Evolutionary conservation across 2,797 vertebrate genomes (phyloP), one percentile per base, ranked within the genome.

Genomic region (Hipposideros larvatus): DNA sequence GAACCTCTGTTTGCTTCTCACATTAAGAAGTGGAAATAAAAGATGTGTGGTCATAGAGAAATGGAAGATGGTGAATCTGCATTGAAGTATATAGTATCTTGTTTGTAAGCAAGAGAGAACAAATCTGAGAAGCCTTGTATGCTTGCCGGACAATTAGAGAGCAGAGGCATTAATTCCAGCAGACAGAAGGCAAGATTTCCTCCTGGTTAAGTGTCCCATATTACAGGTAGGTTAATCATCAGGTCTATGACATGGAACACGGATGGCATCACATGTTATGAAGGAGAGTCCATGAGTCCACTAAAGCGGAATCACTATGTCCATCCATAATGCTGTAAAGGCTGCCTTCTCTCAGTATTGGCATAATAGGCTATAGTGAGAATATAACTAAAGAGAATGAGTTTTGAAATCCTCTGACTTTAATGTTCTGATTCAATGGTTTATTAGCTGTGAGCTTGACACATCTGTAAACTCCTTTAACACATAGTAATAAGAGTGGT

Each of bases 11-110:
- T 68, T 79, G 74, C 14, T 37, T 80, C 46, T 73, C 22, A 63
- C 11, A 75, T 66, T 71, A 77, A 51, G 37, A 93, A 43, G 63
- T 0, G 78, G 46, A 95, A 92, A 84, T 75, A 91, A 37, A 92
- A 92, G 78, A 86, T 26, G 0, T 24, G 2, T 73, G 15, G 18
- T 65, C 41, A 87, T 2, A n/a, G 59, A 63, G 26, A 84, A 95
- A 87, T 41, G 24, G 10, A 89, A 63, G 68, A 43, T 41, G 11
- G n/a, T 5, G 89, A 55, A 87, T 9, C 1, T 16, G 1, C 55
- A 34, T n/a, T 87, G 78, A 87, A 77, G 9, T 34, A 68, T n/a
- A n/a, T 61, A 31, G 41, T 73, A 41, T 11, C 18, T 85, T 93
- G 4, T 92, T 93, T 4, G 46, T 37, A 84, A 71, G 46, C 28